These are phyloP conservation scores for Lytechinus variegatus DNA, from an alignment of 35 echinoderm and acorn worm species.

Conservation along the genomic window DNA sequence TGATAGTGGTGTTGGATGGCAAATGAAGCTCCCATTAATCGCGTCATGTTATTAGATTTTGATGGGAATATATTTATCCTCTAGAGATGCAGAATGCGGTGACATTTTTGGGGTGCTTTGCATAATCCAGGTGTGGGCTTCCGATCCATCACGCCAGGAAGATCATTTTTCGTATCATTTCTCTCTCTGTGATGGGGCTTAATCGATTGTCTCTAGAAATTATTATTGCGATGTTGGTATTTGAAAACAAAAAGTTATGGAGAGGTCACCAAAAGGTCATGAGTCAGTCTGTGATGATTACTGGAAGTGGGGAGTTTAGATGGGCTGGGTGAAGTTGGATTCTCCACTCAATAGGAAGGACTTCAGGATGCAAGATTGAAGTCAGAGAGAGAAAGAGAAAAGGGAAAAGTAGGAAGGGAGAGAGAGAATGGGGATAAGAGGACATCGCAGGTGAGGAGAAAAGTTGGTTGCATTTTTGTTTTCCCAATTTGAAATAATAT, in stretches of 20 bases:
- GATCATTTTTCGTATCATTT: background rate
- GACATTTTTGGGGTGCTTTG: background rate
- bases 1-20: constrained; percentile 29
- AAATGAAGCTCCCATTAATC: background rate
- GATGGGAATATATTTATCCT: background rate
- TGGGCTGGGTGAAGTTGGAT: background rate
- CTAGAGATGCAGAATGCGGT: background rate
- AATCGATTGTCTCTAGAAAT: background rate
- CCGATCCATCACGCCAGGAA: background rate
- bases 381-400: background rate
- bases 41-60: background rate
- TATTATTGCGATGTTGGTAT: background rate
- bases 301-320: too few relatives aligned
- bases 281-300: background rate
- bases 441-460: too few relatives aligned
- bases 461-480: too few relatives aligned
- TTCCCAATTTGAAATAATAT: too few relatives aligned
- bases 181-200: background rate
- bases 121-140: background rate
- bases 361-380: background rate
- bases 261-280: background rate
- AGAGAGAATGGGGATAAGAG: background rate
- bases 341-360: background rate
- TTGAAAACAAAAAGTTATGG: background rate
- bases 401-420: background rate